Base-by-base conservation (phyloP, 2,113 vertebrate species). In the Clarias gariepinus region DNA sequence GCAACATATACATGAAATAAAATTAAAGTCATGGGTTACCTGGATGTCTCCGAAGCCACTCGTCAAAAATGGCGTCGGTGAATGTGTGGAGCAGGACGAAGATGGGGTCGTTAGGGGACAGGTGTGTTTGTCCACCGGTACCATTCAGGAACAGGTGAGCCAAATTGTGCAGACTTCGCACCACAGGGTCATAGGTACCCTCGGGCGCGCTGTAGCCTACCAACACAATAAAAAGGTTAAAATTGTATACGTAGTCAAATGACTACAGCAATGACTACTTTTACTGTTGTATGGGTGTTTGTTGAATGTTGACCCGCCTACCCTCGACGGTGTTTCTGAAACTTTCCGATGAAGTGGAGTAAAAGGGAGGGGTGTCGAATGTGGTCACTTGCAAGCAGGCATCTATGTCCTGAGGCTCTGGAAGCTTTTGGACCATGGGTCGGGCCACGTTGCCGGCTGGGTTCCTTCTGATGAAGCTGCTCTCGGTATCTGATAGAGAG, bases 61-160 rank as follows among this genome's bases (percentile, higher is more conserved):
- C 98, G 1, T 99, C 98, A 91, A 99, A 99, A 88, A 99, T 94
- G 2, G 98, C 98, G 28, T 99, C 98, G 0, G 98, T 99, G 93
- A 95, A 99, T 12, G 97, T 97, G 92, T 99, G 98, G 61, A 99
- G 94, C 82, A 99, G 95, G 84, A 99, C 94, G 81, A 99, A 99
- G 92, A 99, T 96, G 80, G 98, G 98, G 91, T 99, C 98, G 71
- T 99, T 99, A 68, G 98, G 97, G 15, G 98, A 99, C 86, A 99
- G 92, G 91, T 99, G 97, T 4, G 97, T 99, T 94, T 98, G 97
- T 8, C 98, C 98, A 41, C 98, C 98, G 5, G 98, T 99, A 28
- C 98, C 98, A 8, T 99, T 99, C 87, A 99, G 91, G 90, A 99
- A 99, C 47, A 99, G 95, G 91, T 99, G 98, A 89, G 98, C 98